phyloP scores from a whole-genome alignment of 1,140 invertebrate genomes.

The Brachionus koreanus region DNA sequence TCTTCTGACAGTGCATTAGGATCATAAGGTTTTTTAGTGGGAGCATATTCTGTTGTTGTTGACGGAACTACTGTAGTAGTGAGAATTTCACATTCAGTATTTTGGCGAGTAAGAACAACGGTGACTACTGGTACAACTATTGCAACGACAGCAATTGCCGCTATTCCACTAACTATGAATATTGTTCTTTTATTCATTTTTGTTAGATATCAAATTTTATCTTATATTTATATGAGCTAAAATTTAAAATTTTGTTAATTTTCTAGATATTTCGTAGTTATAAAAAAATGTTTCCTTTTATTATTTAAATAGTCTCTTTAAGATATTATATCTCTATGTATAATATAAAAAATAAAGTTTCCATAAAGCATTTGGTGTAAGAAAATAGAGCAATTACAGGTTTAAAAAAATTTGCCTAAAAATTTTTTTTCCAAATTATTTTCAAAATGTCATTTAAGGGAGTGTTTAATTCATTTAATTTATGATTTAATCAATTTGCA shows the following conservation, averaged over 20 bases:
- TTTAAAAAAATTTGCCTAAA: no score
- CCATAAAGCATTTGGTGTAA: no score
- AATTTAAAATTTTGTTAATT: background rate
- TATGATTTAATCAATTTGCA: background rate
- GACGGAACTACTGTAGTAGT: background rate
- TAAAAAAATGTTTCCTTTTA: background rate
- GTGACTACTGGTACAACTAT: background rate
- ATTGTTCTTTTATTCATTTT: background rate
- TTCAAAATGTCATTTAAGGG: no score
- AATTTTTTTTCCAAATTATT: no score
- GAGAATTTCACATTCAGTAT: background rate
- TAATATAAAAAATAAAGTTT: no score
- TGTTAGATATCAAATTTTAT: background rate
- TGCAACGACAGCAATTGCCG: background rate
- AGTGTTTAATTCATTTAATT: no score
- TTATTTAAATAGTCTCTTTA: background rate
- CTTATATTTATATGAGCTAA: background rate
- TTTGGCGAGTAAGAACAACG: background rate
- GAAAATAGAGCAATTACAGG: no score
- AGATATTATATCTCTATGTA: no score
- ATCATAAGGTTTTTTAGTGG: constrained; percentile 20
- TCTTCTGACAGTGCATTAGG: background rate
- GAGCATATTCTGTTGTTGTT: background rate
- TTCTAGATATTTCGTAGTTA: background rate
- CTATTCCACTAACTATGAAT: background rate